Evolutionary conservation across 1,140 invertebrate species (phyloP).

Genomic region (Sesamia nonagrioides): DNA sequence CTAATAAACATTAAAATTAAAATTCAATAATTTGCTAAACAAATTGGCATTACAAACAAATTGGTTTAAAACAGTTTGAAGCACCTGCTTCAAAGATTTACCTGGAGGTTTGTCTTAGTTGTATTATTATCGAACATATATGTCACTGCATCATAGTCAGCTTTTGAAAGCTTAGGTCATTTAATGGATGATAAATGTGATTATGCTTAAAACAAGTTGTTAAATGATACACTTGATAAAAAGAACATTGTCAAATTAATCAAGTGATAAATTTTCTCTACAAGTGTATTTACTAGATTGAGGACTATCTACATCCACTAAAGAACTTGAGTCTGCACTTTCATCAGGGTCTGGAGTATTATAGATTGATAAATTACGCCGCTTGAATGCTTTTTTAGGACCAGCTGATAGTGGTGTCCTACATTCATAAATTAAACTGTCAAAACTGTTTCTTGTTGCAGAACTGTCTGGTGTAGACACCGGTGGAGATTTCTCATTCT

Average conservation of each 20-base stretch:
- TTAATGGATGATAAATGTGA: not conserved
- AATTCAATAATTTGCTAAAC: too few species aligned
- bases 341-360: conserved; percentile 72
- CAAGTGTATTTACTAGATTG: conserved; percentile 66
- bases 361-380: conserved; percentile 82
- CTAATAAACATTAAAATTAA: too few species aligned
- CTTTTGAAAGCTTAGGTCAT: too few species aligned
- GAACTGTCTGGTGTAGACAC: conserved; percentile 1
- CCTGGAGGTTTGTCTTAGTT: not conserved
- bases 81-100: not conserved
- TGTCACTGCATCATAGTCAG: too few species aligned
- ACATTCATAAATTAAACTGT: conserved; percentile 62
- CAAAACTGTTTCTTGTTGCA: conserved; percentile 53
- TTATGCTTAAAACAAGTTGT: not conserved
- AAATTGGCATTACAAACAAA: too few species aligned
- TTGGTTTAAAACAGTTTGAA: not conserved
- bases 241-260: not conserved
- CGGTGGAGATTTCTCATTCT: conserved; percentile 56
- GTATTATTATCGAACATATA: too few species aligned
- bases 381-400: conserved; percentile 83
- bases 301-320: conserved; percentile 67
- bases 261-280: conserved; percentile 50
- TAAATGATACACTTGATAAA: not conserved
- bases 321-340: conserved; percentile 57
- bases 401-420: conserved; percentile 65